phyloP scores from a whole-genome alignment of 1,140 invertebrate genomes.

The Venustaconcha ellipsiformis region DNA sequence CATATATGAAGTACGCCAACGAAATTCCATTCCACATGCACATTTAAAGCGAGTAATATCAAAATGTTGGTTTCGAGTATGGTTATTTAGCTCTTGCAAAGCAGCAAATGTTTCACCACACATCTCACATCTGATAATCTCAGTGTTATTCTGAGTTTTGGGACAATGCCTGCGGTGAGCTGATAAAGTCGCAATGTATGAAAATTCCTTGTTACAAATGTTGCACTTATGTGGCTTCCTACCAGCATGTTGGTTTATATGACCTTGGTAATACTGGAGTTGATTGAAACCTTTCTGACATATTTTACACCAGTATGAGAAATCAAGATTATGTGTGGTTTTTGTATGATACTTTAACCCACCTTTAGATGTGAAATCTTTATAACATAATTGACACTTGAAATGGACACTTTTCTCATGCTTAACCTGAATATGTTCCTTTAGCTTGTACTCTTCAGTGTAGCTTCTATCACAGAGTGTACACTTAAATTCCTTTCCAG shows the following conservation, averaged over 20 bases:
- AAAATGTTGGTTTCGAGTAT: slow-evolving; percentile 13
- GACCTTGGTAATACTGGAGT: slow-evolving; percentile 14
- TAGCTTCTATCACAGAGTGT: slow-evolving; percentile 21
- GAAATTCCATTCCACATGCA: slow-evolving; percentile 19
- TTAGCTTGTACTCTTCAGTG: slow-evolving; percentile 27
- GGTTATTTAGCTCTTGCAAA: slow-evolving; percentile 16
- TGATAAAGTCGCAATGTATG: slow-evolving; percentile 14
- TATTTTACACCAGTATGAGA: slow-evolving; percentile 16
- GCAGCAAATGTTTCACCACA: slow-evolving; percentile 17
- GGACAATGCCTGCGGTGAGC: slow-evolving; percentile 17
- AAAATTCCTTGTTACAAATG: slow-evolving; percentile 21
- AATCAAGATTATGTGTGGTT: slow-evolving; percentile 18
- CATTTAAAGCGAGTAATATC: slow-evolving; percentile 20
- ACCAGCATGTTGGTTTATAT: slow-evolving; percentile 21
- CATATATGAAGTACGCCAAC: slow-evolving; percentile 11
- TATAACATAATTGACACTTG: slow-evolving; percentile 19
- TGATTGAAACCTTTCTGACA: slow-evolving; percentile 25
- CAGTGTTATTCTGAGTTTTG: not conserved
- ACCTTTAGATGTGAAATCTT: slow-evolving; percentile 28
- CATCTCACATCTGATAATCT: slow-evolving; percentile 17
- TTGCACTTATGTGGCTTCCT: slow-evolving; percentile 23
- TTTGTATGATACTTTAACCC: slow-evolving; percentile 23
- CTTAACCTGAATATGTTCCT: slow-evolving; percentile 22
- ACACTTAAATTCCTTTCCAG: slow-evolving; percentile 20
- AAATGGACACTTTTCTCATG: slow-evolving; percentile 29